phyloP scores from a whole-genome alignment of 2,888 invertebrate species.

The Lathronympha strigana region DNA sequence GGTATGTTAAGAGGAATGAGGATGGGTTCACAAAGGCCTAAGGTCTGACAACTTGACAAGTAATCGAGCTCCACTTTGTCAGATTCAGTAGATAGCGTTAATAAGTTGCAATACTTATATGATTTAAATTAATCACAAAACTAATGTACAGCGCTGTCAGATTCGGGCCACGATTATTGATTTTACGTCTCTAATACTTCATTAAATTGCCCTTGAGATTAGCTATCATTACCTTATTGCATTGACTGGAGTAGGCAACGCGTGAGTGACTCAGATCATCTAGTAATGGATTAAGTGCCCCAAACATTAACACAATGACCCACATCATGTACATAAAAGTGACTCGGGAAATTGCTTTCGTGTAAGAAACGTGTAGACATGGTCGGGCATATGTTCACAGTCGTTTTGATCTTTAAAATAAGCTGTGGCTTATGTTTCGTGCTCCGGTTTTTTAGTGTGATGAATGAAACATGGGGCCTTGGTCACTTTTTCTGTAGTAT shows the following conservation, averaged over 20 bases:
- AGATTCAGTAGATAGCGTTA: too few species aligned
- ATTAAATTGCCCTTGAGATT: too few species aligned
- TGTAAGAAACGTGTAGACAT: conserved; percentile 48
- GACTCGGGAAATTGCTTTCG: conserved; percentile 61
- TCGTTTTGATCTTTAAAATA: conserved; percentile 12
- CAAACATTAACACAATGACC: conserved; percentile 75
- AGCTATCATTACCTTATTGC: background rate
- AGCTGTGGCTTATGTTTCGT: background rate
- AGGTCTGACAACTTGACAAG: too few species aligned
- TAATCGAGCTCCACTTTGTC: too few species aligned
- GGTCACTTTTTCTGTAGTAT: too few species aligned
- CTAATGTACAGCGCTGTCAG: too few species aligned
- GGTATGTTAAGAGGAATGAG: too few species aligned
- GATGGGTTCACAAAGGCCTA: too few species aligned
- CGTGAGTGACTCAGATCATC: conserved; percentile 50
- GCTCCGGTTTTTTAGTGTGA: background rate
- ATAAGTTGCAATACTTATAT: too few species aligned
- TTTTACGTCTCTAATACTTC: too few species aligned
- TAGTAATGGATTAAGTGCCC: conserved; percentile 67
- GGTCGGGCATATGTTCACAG: conserved; percentile 25
- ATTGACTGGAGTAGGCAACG: conserved; percentile 37
- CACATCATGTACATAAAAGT: conserved; percentile 65
- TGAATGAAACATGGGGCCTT: background rate
- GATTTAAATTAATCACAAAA: too few species aligned
- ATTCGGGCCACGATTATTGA: too few species aligned